These are phyloP conservation scores for Mayetiola destructor DNA, from an alignment of 2,888 invertebrate genomes.

Conservation along the genomic window DNA sequence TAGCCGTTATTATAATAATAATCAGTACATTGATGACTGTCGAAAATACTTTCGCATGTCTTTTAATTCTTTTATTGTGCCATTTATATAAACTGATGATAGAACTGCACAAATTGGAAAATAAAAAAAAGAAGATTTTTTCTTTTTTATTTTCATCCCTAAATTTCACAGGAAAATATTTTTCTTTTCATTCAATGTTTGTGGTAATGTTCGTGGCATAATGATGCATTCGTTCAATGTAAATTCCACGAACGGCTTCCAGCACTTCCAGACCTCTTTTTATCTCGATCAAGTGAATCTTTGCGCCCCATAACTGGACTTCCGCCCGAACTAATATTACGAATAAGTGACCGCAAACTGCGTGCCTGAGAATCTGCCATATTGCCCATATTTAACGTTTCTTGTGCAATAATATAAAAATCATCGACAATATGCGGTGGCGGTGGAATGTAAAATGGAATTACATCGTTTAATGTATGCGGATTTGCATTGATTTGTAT, in stretches of 20 bases:
- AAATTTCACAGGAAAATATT: too few species aligned
- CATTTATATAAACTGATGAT: too few species aligned
- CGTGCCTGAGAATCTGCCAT: constrained; percentile 47
- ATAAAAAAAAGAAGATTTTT: too few species aligned
- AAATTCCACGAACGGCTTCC: constrained; percentile 15
- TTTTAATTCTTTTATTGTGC: too few species aligned
- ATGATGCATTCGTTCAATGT: too few species aligned
- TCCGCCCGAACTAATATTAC: constrained; percentile 63
- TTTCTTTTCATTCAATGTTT: too few species aligned
- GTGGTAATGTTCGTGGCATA: too few species aligned
- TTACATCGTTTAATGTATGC: constrained; percentile 43
- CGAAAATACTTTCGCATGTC: too few species aligned
- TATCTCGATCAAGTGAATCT: constrained; percentile 29
- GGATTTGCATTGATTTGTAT: constrained; percentile 18
- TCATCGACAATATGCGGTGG: constrained; percentile 77
- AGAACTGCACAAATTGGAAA: too few species aligned
- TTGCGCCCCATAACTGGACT: constrained; percentile 62
- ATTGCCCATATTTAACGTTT: constrained; percentile 36
- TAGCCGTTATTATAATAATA: too few species aligned
- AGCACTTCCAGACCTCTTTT: constrained; percentile 32
- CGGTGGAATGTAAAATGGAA: constrained; percentile 51
- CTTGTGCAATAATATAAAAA: constrained; percentile 79
- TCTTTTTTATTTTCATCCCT: too few species aligned
- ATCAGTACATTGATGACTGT: too few species aligned
- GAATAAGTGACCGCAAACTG: constrained; percentile 60